Evolutionary conservation across 2,113 vertebrate species (phyloP), one percentile per base, ranked within the genome.

Genomic region (Nanorana parkeri): DNA sequence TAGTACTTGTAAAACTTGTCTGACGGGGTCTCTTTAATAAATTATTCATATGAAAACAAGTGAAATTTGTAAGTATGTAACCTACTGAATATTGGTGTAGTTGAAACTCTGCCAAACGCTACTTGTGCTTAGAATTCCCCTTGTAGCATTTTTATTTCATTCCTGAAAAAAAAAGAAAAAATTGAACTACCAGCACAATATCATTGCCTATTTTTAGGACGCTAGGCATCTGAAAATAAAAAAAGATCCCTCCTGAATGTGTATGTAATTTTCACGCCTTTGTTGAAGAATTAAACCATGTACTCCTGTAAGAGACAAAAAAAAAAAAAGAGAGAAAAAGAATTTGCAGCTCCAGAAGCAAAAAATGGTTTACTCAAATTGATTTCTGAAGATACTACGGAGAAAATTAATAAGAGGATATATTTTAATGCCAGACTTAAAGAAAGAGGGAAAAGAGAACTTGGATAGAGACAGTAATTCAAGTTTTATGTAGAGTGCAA

Each of bases 311-410:
- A 73, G 21, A 60, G 21, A 73, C 17, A 56, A 55, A n/a, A 73
- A 7, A 28, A 54, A 11, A 72, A 56, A 73, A 29, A 73, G 11
- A 51, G 16, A 36, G 64, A 58, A 28, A 74, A 20, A 17, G 41
- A 77, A 17, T 64, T 15, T 77, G 75, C 24, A 41, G 56, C 5
- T 55, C 36, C 60, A 75, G 55, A 61, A 56, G 72, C 56, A 75
- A 60, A 75, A 68, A 79, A 79, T 79, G 28, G 52, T 73, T 74
- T 65, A 52, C 28, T 78, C 28, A 51, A 74, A 67, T 79, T 84
- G 76, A 79, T 72, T 84, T 78, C 68, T 28, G 76, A 47, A 52
- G 77, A 74, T 64, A 84, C 63, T 55, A 80, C 32, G 54, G 74
- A 6, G 63, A 68, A 79, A 75, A 84, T 80, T 68, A 79, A 84